A percentile compares a stretch with the other conserved stretches of the same genome.
These are phyloP conservation scores for Mormoops blainvillei DNA, from an alignment of 2,113 vertebrate genomes.

Conservation along the genomic window DNA sequence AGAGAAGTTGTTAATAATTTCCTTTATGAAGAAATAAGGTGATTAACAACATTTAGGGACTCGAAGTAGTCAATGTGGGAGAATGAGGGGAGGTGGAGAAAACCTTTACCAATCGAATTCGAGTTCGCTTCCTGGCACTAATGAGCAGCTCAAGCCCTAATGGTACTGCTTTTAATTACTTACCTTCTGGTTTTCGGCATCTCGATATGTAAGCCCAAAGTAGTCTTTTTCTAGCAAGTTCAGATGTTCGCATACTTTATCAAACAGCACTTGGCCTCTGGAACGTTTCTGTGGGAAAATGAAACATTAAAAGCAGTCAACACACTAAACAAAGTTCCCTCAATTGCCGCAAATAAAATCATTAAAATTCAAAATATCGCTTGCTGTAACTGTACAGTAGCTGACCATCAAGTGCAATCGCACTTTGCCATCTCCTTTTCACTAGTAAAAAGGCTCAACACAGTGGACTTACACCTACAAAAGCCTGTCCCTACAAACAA, in stretches of 20 bases:
- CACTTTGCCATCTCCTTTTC: neutral
- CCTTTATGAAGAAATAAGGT: neutral
- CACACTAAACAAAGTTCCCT: neutral
- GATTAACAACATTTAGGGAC: neutral
- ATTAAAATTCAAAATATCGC: neutral
- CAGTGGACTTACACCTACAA: neutral
- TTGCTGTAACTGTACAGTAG: neutral
- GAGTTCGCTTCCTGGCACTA: neutral
- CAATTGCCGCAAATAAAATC: neutral
- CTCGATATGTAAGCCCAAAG: conserved; percentile 92
- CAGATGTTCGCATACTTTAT: conserved; percentile 96
- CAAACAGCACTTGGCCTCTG: conserved; percentile 91
- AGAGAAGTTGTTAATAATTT: neutral
- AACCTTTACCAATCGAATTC: neutral
- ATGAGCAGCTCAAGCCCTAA: neutral
- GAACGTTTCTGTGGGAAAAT: conserved; percentile 87
- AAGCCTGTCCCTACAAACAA: neutral
- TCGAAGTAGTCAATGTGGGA: neutral
- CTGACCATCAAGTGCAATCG: neutral
- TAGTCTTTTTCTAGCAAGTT: conserved; percentile 98
- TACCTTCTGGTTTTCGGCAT: conserved; percentile 97
- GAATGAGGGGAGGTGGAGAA: neutral
- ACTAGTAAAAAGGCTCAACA: neutral
- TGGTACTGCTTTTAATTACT: neutral
- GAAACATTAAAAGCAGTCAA: conserved; percentile 7